phyloP scores from a whole-genome alignment of 2,113 vertebrate genomes.

The Todiramphus saurophagus region DNA sequence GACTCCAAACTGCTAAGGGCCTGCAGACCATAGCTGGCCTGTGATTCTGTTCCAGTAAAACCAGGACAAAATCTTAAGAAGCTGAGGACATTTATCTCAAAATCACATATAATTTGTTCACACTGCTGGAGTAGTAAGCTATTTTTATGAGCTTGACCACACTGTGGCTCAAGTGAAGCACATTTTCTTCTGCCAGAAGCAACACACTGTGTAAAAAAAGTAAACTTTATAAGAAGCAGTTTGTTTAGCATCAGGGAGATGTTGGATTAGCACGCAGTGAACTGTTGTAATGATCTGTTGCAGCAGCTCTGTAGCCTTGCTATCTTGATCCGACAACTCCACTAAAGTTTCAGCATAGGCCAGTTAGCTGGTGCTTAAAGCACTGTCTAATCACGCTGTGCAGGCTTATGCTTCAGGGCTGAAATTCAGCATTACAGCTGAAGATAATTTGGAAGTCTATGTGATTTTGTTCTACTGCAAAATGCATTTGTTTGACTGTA shows the following conservation, averaged over 20 bases:
- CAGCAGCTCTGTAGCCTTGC: background rate
- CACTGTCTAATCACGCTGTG: background rate
- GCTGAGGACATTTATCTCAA: background rate
- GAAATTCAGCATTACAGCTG: background rate
- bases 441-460: background rate
- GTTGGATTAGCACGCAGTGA: background rate
- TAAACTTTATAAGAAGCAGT: background rate
- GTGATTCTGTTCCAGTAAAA: background rate
- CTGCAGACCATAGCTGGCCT: background rate
- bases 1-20: background rate
- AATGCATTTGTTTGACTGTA: background rate
- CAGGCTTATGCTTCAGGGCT: background rate
- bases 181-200: background rate
- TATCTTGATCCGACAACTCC: background rate
- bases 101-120: background rate
- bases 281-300: background rate
- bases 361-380: background rate
- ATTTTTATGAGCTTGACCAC: background rate
- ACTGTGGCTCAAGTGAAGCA: background rate
- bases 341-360: background rate
- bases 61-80: background rate
- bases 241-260: background rate
- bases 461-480: background rate
- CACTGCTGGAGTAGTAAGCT: background rate
- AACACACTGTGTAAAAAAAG: background rate